Evolutionary conservation across 2,888 invertebrate species (phyloP).

Genomic region (Apotomis turbidana): DNA sequence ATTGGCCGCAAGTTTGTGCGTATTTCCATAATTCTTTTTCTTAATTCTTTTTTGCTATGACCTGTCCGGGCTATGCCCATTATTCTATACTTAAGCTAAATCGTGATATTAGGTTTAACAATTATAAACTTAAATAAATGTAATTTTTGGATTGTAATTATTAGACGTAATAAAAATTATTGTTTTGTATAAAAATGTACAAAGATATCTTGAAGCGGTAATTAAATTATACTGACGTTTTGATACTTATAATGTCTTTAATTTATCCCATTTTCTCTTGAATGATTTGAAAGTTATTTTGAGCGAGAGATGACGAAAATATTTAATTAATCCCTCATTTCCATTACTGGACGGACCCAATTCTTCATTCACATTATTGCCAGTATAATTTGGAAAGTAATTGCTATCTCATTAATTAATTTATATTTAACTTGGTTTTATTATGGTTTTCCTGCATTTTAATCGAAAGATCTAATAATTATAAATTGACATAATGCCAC

Average conservation of each 20-base stretch:
- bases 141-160: constrained; percentile 84
- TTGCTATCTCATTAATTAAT: constrained; percentile 11
- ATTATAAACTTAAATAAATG: constrained; percentile 81
- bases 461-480: neutral
- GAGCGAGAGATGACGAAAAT: constrained; percentile 29
- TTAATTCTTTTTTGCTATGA: too few species aligned
- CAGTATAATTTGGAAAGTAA: constrained; percentile 13
- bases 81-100: constrained; percentile 80
- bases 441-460: neutral
- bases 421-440: constrained; percentile 13
- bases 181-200: constrained; percentile 83
- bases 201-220: constrained; percentile 81
- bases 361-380: constrained; percentile 26
- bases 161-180: constrained; percentile 80
- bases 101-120: constrained; percentile 83
- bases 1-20: too few species aligned
- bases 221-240: constrained; percentile 84
- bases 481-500: too few species aligned
- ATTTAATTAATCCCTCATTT: constrained; percentile 35
- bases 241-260: constrained; percentile 76
- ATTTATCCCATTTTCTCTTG: constrained; percentile 52
- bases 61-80: constrained; percentile 35
- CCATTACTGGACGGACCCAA: constrained; percentile 27
- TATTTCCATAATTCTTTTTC: too few species aligned
- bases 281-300: constrained; percentile 4